These are phyloP conservation scores for Ahaetulla prasina DNA, from an alignment of 2,113 vertebrate species.

Conservation along the genomic window DNA sequence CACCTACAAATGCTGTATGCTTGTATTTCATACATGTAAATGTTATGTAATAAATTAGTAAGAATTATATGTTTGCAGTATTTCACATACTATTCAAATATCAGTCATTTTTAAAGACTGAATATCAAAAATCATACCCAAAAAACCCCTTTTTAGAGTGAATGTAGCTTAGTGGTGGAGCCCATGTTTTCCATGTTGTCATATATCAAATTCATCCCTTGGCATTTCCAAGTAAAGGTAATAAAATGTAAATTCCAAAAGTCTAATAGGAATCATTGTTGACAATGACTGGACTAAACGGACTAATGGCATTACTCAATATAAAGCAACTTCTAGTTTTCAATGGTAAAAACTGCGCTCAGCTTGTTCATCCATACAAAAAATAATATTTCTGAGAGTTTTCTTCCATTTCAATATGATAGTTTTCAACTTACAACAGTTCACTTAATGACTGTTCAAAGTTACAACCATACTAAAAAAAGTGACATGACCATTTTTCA, in stretches of 20 bases:
- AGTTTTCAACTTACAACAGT: neutral
- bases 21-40: neutral
- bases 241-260: neutral
- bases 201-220: neutral
- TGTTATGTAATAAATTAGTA: neutral
- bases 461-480: neutral
- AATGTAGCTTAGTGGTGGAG: neutral
- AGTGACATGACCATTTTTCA: neutral
- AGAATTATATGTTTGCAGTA: neutral
- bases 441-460: neutral
- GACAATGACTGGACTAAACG: neutral
- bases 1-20: neutral
- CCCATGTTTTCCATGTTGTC: neutral
- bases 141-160: neutral
- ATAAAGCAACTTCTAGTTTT: neutral
- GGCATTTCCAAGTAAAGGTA: neutral
- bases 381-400: neutral
- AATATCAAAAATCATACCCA: neutral
- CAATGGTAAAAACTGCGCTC: neutral
- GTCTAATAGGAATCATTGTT: neutral
- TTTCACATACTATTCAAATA: neutral
- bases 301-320: neutral
- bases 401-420: neutral
- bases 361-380: neutral
- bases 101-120: neutral